These are phyloP conservation scores for Malurus elegans DNA, from an alignment of 2,113 vertebrate species.

Conservation along the genomic window DNA sequence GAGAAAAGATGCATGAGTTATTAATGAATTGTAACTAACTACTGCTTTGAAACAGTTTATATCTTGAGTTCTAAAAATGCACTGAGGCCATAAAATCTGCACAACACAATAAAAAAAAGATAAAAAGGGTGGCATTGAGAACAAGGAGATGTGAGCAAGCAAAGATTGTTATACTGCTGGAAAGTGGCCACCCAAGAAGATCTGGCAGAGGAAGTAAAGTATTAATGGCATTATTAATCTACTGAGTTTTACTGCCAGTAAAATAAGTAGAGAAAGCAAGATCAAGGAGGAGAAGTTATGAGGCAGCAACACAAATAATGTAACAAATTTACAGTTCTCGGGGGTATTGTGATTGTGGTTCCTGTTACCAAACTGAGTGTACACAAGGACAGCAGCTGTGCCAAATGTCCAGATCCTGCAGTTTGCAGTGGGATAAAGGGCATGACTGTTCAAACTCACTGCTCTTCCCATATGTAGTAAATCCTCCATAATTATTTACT, in stretches of 20 bases:
- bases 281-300: not conserved
- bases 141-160: not conserved
- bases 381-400: not conserved
- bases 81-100: not conserved
- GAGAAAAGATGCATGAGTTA: not conserved
- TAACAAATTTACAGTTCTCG: not conserved
- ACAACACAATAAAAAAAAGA: not conserved
- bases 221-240: conserved; percentile 42
- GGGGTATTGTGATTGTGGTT: not conserved
- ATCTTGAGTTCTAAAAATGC: not conserved
- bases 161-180: not conserved
- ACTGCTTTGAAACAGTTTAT: not conserved
- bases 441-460: not conserved
- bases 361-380: not conserved
- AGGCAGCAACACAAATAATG: conserved; percentile 10
- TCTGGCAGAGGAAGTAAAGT: conserved; percentile 13
- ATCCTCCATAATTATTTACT: not conserved
- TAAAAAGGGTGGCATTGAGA: not conserved
- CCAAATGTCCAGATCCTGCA: not conserved
- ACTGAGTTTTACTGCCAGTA: conserved; percentile 29
- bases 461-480: not conserved
- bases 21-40: not conserved
- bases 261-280: conserved; percentile 19
- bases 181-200: conserved; percentile 47
- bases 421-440: not conserved